Conservation (phyloP, 2,113 vertebrate genomes). For the Meriones unguiculatus region DNA sequence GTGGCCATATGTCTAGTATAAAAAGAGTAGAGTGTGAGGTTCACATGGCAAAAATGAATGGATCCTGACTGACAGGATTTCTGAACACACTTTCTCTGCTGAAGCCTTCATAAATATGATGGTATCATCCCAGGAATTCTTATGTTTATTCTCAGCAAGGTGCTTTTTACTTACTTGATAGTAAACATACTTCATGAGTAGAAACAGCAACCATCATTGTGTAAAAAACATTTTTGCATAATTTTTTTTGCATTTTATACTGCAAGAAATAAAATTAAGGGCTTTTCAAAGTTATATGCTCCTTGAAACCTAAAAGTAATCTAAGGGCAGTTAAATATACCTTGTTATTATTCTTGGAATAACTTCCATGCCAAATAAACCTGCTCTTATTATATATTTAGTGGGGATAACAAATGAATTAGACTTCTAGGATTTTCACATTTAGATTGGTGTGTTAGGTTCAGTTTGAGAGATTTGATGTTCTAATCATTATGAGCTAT, state of each 20-base stretch:
- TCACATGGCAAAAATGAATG: background rate
- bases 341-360: background rate
- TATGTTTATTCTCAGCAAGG: background rate
- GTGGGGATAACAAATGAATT: background rate
- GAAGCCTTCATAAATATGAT: background rate
- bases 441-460: background rate
- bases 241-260: background rate
- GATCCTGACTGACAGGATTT: background rate
- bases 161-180: background rate
- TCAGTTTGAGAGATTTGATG: conserved; percentile 14
- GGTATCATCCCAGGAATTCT: background rate
- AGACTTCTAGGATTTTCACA: background rate
- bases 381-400: background rate
- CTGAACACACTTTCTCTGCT: background rate
- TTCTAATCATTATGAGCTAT: background rate
- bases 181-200: background rate
- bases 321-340: background rate
- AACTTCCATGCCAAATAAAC: background rate
- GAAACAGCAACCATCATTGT: background rate
- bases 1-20: background rate
- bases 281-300: background rate
- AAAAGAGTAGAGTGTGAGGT: background rate
- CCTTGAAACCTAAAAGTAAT: background rate
- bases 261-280: background rate
- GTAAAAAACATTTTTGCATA: background rate